These are phyloP conservation scores for Agriopis aurantiaria DNA, from an alignment of 2,888 invertebrate species.

Conservation along the genomic window DNA sequence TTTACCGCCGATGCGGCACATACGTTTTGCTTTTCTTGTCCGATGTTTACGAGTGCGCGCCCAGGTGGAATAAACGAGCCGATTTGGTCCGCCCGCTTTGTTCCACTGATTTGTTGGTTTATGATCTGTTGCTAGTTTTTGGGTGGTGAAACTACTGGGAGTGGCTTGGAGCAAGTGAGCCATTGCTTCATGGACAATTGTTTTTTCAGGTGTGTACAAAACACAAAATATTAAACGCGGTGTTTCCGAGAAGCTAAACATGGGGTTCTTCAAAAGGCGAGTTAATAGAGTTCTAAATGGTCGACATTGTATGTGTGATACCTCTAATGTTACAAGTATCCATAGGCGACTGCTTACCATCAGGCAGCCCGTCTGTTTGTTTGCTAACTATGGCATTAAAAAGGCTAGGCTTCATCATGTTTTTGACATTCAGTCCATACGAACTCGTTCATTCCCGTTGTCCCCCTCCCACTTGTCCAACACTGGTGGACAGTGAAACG, in stretches of 20 bases:
- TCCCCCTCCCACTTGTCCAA: too few species aligned
- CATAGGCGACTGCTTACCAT: too few species aligned
- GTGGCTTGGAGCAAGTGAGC: conserved; percentile 20
- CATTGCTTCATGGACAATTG: neutral
- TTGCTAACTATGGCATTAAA: too few species aligned
- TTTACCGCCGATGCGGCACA: conserved; percentile 79
- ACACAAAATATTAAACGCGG: neutral
- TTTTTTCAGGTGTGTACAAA: neutral
- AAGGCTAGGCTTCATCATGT: neutral
- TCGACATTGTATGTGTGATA: too few species aligned
- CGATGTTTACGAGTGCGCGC: conserved; percentile 75
- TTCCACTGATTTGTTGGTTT: conserved; percentile 53
- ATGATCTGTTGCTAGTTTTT: conserved; percentile 44
- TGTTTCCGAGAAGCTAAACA: too few species aligned
- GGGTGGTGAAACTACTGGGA: conserved; percentile 7
- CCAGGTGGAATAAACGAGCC: conserved; percentile 68
- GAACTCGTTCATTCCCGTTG: too few species aligned
- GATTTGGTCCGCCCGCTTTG: conserved; percentile 52
- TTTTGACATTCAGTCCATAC: too few species aligned
- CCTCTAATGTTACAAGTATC: too few species aligned
- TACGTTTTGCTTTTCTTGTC: conserved; percentile 83
- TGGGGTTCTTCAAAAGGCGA: too few species aligned
- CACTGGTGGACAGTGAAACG: too few species aligned
- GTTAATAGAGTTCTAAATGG: too few species aligned
- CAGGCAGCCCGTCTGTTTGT: too few species aligned